Evolutionary conservation across 2,888 invertebrate genomes (phyloP).

Genomic region (Rhagonycha lutea): DNA sequence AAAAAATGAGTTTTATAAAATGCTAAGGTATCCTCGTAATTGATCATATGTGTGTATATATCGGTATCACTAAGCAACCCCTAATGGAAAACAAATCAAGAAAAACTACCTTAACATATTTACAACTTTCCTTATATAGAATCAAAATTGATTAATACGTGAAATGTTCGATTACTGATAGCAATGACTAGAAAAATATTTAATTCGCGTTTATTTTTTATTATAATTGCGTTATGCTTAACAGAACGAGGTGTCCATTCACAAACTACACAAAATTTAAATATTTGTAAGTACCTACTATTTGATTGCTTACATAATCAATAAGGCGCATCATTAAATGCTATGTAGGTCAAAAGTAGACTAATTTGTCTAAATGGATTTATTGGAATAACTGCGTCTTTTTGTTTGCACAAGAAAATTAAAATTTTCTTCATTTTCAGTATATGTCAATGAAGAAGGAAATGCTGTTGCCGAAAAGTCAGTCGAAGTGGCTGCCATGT

Average conservation of each 20-base stretch:
- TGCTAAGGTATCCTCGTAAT: slow-evolving; percentile 30
- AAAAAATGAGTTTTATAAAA: background rate
- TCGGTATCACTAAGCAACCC: slow-evolving; percentile 40
- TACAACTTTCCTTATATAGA: slow-evolving; percentile 1
- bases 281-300: slow-evolving; percentile 66
- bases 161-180: background rate
- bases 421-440: slow-evolving; percentile 52
- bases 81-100: slow-evolving; percentile 7
- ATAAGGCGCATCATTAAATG: background rate
- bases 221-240: slow-evolving; percentile 5
- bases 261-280: slow-evolving; percentile 75
- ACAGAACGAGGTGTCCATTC: slow-evolving; percentile 12
- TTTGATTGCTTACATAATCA: background rate
- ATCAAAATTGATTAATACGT: background rate
- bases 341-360: background rate
- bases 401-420: no score
- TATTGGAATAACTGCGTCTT: background rate
- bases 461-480: slow-evolving; percentile 73
- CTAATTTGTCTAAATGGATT: background rate
- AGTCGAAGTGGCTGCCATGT: slow-evolving; percentile 72
- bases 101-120: background rate
- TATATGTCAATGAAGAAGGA: slow-evolving; percentile 75
- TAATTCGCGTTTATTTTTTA: slow-evolving; percentile 1
- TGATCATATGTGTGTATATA: slow-evolving; percentile 40
- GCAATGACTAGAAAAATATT: slow-evolving; percentile 4